phyloP scores from a whole-genome alignment of 2,888 invertebrate genomes.

The Gastracanthus pulcherrimus region DNA sequence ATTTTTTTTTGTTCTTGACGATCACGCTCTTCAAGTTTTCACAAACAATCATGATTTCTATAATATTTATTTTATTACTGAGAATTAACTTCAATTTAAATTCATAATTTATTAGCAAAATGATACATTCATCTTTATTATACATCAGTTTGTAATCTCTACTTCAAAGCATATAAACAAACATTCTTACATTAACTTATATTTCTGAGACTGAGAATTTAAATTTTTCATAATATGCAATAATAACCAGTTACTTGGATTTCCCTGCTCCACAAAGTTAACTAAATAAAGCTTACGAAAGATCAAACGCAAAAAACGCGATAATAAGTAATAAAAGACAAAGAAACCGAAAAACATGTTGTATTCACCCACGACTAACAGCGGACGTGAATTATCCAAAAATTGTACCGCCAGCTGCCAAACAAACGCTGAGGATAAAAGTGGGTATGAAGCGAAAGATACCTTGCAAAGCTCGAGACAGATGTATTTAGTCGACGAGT shows the following conservation, averaged over 20 bases:
- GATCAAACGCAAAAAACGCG: slow-evolving; percentile 21
- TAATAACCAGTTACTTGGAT: slow-evolving; percentile 7
- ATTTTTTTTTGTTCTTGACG: not conserved
- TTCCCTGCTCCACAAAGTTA: not conserved
- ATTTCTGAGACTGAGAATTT: slow-evolving; percentile 38
- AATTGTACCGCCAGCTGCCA: slow-evolving; percentile 68
- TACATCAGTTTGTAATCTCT: too few species aligned
- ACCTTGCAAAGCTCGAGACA: slow-evolving; percentile 72
- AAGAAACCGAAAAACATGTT: not conserved
- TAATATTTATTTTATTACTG: too few species aligned
- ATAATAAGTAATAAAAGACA: not conserved
- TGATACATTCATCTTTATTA: too few species aligned
- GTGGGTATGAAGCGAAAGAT: slow-evolving; percentile 71
- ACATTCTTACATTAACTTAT: not conserved
- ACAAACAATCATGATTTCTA: too few species aligned
- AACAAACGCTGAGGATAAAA: slow-evolving; percentile 71
- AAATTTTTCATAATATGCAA: not conserved
- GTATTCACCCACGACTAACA: slow-evolving; percentile 56
- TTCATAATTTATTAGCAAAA: too few species aligned
- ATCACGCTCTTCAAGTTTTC: too few species aligned
- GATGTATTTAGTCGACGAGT: slow-evolving; percentile 73
- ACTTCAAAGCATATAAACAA: too few species aligned
- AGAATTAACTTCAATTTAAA: too few species aligned
- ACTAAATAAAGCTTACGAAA: slow-evolving; percentile 14
- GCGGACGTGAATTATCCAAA: slow-evolving; percentile 61